These are phyloP conservation scores for Anser cygnoides DNA, from an alignment of 2,113 vertebrate species.

Conservation along the genomic window DNA sequence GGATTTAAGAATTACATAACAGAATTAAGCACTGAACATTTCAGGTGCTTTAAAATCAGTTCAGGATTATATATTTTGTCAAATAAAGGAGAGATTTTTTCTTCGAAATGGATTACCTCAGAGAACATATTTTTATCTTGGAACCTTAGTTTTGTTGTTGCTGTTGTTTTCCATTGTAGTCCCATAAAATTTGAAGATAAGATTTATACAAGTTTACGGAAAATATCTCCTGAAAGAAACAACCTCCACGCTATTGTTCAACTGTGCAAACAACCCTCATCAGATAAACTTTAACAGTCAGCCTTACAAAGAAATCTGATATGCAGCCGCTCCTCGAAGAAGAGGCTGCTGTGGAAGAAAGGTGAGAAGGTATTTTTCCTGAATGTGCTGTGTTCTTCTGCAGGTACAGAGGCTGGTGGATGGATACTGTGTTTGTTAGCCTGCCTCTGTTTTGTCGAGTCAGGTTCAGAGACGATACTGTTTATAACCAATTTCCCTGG, in stretches of 20 bases:
- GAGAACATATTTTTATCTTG: neutral
- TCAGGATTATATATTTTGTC: neutral
- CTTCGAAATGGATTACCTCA: neutral
- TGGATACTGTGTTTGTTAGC: neutral
- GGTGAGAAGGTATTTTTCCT: neutral
- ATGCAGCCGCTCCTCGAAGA: rapidly evolving
- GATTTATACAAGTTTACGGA: neutral
- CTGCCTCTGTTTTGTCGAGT: neutral
- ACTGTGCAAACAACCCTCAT: neutral
- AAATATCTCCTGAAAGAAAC: neutral
- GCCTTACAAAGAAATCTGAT: neutral
- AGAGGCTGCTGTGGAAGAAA: neutral
- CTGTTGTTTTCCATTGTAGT: neutral
- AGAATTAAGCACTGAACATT: neutral
- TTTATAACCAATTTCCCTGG: neutral
- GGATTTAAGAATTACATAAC: neutral
- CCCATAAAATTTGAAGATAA: neutral
- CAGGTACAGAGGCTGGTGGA: rapidly evolving
- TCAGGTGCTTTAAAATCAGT: neutral
- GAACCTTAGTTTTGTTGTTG: neutral
- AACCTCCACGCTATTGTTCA: neutral
- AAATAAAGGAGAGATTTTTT: neutral
- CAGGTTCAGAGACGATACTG: neutral
- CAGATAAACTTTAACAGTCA: neutral
- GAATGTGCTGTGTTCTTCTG: neutral